These are phyloP conservation scores for Sesamia nonagrioides DNA, from an alignment of 1,140 invertebrate genomes.

Conservation along the genomic window DNA sequence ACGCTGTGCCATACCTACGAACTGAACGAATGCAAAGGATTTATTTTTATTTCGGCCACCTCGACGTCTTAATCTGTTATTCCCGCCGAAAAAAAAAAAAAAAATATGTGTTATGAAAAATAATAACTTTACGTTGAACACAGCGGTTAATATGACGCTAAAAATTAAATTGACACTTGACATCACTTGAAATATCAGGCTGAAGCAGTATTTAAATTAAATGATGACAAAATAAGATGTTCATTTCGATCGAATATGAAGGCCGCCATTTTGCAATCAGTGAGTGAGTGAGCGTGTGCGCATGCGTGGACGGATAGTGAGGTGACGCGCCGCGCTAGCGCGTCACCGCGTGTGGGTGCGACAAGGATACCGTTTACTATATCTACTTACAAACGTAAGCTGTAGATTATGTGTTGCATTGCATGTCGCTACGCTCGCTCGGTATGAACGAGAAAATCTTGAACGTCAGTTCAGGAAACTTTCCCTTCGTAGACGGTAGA, in stretches of 20 bases:
- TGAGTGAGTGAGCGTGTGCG: constrained; percentile 50
- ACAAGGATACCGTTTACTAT: constrained; percentile 60
- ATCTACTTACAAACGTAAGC: constrained; percentile 45
- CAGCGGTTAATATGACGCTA: not conserved
- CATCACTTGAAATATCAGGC: constrained; percentile 10
- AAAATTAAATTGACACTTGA: constrained; percentile 37
- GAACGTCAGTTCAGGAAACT: constrained; percentile 34
- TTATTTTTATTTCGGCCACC: constrained; percentile 50
- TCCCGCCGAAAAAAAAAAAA: not conserved
- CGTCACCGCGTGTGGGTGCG: constrained; percentile 65
- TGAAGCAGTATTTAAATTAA: constrained; percentile 37
- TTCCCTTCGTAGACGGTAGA: constrained; percentile 10
- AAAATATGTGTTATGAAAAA: no score
- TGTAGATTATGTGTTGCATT: constrained; percentile 33
- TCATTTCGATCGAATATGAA: constrained; percentile 51
- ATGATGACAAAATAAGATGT: constrained; percentile 47
- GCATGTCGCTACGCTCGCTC: constrained; percentile 31
- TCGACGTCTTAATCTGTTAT: constrained; percentile 32
- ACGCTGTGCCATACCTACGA: not conserved
- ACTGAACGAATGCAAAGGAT: constrained; percentile 2
- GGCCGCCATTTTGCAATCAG: constrained; percentile 61
- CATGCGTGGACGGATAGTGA: constrained; percentile 51
- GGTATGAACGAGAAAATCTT: constrained; percentile 43
- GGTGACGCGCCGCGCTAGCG: constrained; percentile 51
- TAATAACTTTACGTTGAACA: not conserved